Base-by-base conservation (phyloP, 2,888 invertebrate genomes). In the Deilephila porcellus region DNA sequence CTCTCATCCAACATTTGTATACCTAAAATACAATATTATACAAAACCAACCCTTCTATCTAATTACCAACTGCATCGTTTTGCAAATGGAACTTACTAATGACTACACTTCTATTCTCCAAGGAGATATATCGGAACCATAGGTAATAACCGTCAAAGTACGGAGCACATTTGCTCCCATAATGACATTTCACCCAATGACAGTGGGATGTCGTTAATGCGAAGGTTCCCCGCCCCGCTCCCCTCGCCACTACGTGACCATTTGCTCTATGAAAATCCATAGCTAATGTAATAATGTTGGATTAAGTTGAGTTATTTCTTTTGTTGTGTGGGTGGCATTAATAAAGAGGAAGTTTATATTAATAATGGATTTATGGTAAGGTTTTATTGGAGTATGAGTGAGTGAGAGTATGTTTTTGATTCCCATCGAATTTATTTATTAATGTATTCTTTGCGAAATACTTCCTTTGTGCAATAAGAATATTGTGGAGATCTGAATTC, bases 141-240 rank as follows among this genome's bases (percentile, higher is more conserved):
- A 56, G 56, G 56, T 56, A 56, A 56, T 56, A 56, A 56, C n/a
- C 56, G 56, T 56, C 56, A 56, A 45, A 45, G 45, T 37, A 45
- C 17, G 60, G 25, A 25, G 60, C 45, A 45, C 52, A 67, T 52
- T 17, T 17, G 25, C 52, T 67, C 4, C 19, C 67, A 52, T 63
- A 63, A 63, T 52, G 67, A 52, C 67, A 52, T 67, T 67, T 52
- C 52, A 34, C 34, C 63, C 5, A 52, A 67, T 52, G 67, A 67
- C 52, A 67, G 52, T 45, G 45, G 67, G 67, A 67, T 52, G 67
- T 67, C 67, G 67, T 67, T 67, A 52, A 67, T 67, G 45, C 14
- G 52, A 67, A 67, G 67, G 64, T 20, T 37, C 0, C 64, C 64
- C 64, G 6, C 3, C 45, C 7, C 20, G 0, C 34, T 7, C 6